Conservation (phyloP, 2,113 vertebrate genomes). For the Desmodus rotundus region DNA sequence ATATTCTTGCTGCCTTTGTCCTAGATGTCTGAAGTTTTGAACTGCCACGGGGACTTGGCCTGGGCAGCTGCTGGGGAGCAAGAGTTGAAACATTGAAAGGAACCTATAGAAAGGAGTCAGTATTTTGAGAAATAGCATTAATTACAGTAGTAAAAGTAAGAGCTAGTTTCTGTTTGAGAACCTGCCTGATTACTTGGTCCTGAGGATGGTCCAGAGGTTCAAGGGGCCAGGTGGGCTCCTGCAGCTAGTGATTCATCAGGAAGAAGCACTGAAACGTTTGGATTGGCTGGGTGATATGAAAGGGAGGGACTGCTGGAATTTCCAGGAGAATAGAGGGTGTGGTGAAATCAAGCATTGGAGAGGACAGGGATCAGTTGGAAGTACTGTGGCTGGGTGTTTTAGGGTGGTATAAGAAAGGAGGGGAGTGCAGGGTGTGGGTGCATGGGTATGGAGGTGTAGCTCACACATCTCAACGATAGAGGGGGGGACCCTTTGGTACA, state of each 20-base stretch:
- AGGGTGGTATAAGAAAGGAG: neutral
- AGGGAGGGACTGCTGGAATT: neutral
- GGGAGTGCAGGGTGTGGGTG: neutral
- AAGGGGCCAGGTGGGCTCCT: neutral
- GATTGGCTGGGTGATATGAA: neutral
- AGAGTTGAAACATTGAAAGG: neutral
- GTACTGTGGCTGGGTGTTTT: neutral
- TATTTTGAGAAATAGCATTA: neutral
- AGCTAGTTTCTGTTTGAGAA: neutral
- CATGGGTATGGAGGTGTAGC: neutral
- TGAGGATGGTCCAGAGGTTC: neutral
- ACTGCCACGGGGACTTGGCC: neutral
- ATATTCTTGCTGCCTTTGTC: neutral
- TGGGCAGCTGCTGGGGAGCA: neutral
- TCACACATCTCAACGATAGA: neutral
- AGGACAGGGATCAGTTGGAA: neutral
- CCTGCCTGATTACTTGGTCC: neutral
- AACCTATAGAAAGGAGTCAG: neutral
- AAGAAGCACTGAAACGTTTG: neutral
- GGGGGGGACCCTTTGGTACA: neutral
- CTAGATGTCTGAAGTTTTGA: neutral
- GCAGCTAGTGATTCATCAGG: neutral
- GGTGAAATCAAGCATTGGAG: neutral
- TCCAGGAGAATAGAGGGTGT: neutral
- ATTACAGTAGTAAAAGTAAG: neutral